Conservation (phyloP, 1,140 invertebrate genomes). For the Eueides isabella region DNA sequence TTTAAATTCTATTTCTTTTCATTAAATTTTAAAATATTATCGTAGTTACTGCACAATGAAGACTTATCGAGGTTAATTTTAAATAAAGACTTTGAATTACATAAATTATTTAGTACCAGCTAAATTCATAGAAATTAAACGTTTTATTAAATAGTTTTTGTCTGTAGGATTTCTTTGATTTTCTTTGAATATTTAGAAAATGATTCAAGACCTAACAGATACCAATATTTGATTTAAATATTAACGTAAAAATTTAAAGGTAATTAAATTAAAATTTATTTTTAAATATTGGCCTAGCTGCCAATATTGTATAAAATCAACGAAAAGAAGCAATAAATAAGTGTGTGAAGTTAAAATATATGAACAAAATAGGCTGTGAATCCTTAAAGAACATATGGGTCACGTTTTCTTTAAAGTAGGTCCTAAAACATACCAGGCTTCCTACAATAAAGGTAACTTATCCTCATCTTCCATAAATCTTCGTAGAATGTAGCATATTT, state of each 20-base stretch:
- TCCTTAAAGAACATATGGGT: neutral
- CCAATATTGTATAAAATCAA: no score
- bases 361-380: neutral
- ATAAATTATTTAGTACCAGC: neutral
- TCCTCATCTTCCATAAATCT: conserved; percentile 1
- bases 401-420: neutral
- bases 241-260: no score
- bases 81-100: neutral
- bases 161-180: no score
- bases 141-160: neutral
- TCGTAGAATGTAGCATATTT: neutral
- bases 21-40: conserved; percentile 2
- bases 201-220: no score
- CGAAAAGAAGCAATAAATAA: neutral
- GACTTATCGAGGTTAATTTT: neutral
- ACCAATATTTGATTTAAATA: no score
- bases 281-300: neutral
- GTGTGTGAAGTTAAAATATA: neutral
- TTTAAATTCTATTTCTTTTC: neutral
- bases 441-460: neutral
- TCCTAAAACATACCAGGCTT: neutral
- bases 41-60: neutral
- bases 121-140: conserved; percentile 1
- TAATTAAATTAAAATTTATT: no score
- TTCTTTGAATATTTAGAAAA: no score